These are phyloP conservation scores for Ia io DNA, from an alignment of 2,113 vertebrate genomes.

Conservation along the genomic window DNA sequence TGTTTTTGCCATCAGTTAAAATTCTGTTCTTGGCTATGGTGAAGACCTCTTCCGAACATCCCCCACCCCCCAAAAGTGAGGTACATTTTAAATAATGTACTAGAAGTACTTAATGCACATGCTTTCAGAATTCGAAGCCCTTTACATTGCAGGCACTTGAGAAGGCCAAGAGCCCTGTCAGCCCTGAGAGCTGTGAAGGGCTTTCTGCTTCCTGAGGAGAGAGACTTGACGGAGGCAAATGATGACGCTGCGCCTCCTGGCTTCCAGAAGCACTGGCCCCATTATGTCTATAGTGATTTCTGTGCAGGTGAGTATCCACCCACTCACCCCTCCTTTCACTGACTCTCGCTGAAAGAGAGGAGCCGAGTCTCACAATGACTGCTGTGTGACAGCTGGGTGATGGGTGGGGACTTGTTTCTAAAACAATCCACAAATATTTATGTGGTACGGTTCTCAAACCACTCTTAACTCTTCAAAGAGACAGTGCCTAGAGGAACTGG, in stretches of 20 bases:
- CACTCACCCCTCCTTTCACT: not conserved
- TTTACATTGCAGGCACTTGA: not conserved
- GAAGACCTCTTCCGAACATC: not conserved
- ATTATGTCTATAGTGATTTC: not conserved
- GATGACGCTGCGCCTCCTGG: not conserved
- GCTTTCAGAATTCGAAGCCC: not conserved
- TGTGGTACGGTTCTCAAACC: not conserved
- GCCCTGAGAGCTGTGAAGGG: not conserved
- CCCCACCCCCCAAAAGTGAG: too few species aligned
- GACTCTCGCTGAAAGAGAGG: not conserved
- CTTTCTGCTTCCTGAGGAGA: not conserved
- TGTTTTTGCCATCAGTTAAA: constrained; percentile 53
- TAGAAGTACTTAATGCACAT: not conserved
- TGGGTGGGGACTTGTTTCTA: constrained; percentile 32
- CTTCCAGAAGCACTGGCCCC: not conserved
- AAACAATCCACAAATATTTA: constrained; percentile 65
- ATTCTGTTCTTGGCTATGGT: constrained; percentile 19
- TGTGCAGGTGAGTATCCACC: not conserved
- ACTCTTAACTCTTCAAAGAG: not conserved
- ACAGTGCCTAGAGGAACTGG: not conserved
- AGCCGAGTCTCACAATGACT: not conserved
- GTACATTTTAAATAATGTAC: constrained; percentile 11
- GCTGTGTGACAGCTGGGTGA: constrained; percentile 36
- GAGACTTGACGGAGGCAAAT: not conserved
- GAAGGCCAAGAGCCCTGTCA: not conserved